A percentile compares a stretch with the other conserved stretches of the same genome.
Evolutionary conservation across 2,797 vertebrate species (phyloP).

Genomic region (Phataginus tricuspis): DNA sequence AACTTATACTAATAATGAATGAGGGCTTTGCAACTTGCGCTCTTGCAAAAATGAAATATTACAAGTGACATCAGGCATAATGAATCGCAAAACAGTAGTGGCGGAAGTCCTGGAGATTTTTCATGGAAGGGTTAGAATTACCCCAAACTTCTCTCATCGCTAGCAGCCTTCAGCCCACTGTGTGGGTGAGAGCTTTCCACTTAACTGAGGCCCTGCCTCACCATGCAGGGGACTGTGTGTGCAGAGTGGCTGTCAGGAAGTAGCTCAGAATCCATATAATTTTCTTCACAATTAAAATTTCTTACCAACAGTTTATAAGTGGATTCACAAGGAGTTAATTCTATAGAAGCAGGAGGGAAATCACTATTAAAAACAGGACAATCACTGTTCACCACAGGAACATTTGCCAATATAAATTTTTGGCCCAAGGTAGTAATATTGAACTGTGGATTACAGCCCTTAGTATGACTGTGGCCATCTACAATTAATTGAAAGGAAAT

Average conservation of each 20-base stretch:
- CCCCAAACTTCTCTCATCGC: not conserved
- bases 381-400: conserved; percentile 66
- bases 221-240: not conserved
- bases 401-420: conserved; percentile 49
- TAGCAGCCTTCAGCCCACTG: not conserved
- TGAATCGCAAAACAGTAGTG: not conserved
- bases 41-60: conserved; percentile 45
- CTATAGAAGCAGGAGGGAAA: conserved; percentile 35
- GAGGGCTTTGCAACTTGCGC: not conserved
- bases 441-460: not conserved
- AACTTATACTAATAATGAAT: not conserved
- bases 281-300: conserved; percentile 68
- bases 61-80: not conserved
- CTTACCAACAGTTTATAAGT: conserved; percentile 44
- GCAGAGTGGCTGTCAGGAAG: not conserved
- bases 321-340: conserved; percentile 50
- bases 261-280: conserved; percentile 34
- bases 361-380: conserved; percentile 67
- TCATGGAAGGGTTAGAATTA: not conserved
- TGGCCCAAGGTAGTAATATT: conserved; percentile 45
- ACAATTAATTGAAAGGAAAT: conserved; percentile 55
- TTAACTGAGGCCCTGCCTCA: not conserved
- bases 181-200: not conserved
- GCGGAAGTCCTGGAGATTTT: conserved; percentile 12
- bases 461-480: conserved; percentile 6